phyloP scores from a whole-genome alignment of 2,888 invertebrate genomes.

The Mongoloraphidia duomilia region DNA sequence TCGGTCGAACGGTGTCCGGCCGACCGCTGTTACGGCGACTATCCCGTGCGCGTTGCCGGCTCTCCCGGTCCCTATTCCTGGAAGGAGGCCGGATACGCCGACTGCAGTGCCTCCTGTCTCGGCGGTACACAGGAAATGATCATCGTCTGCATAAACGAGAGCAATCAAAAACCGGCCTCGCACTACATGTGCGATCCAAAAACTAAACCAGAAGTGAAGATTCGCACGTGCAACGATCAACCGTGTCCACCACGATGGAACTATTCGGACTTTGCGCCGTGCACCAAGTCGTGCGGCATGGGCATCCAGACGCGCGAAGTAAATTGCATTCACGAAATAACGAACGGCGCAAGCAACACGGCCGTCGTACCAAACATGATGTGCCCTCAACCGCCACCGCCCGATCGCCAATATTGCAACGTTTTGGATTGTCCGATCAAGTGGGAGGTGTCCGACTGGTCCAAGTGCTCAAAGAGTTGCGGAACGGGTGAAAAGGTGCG shows the following conservation, averaged over 20 bases:
- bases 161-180: slow-evolving; percentile 73
- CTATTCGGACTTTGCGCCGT: slow-evolving; percentile 75
- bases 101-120: slow-evolving; percentile 88
- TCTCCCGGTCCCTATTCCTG: slow-evolving; percentile 72
- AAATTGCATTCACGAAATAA: slow-evolving; percentile 73
- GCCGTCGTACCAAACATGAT: slow-evolving; percentile 86
- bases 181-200: slow-evolving; percentile 77
- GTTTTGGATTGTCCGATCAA: slow-evolving; percentile 82
- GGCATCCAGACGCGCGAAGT: slow-evolving; percentile 87
- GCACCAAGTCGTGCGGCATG: slow-evolving; percentile 87
- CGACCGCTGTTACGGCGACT: slow-evolving; percentile 51
- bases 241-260: slow-evolving; percentile 94
- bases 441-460: slow-evolving; percentile 83
- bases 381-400: slow-evolving; percentile 84
- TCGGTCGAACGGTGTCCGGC: slow-evolving; percentile 69
- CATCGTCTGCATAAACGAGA: slow-evolving; percentile 76
- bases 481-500: slow-evolving; percentile 82
- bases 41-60: slow-evolving; percentile 30
- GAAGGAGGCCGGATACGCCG: slow-evolving; percentile 80
- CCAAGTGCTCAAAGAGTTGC: slow-evolving; percentile 85
- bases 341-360: slow-evolving; percentile 74
- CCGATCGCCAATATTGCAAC: slow-evolving; percentile 82
- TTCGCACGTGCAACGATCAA: slow-evolving; percentile 84
- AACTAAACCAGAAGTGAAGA: slow-evolving; percentile 76
- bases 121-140: slow-evolving; percentile 80